Conservation (phyloP, 2,113 vertebrate species). For the Mesitornis unicolor region DNA sequence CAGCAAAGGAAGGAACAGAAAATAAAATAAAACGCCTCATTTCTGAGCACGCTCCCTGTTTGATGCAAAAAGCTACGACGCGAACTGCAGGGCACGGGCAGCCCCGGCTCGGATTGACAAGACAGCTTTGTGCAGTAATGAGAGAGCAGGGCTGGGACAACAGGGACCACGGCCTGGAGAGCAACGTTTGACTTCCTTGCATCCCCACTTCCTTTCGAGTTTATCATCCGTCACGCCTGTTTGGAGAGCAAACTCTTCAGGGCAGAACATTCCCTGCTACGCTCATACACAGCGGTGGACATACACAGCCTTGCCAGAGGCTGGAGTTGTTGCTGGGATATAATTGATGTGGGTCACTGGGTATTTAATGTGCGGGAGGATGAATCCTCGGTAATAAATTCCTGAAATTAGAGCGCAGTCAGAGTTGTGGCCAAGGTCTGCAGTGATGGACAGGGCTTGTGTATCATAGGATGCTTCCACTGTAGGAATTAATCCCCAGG, state of each 20-base stretch:
- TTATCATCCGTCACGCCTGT: not conserved
- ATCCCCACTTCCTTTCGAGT: not conserved
- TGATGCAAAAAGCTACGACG: rapidly evolving
- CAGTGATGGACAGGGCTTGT: rapidly evolving
- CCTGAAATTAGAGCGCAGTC: not conserved
- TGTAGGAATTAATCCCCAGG: not conserved
- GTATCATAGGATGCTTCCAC: not conserved
- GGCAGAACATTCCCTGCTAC: not conserved
- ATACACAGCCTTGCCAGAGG: not conserved
- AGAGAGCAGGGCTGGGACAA: not conserved
- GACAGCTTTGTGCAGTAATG: not conserved
- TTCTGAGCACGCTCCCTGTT: not conserved
- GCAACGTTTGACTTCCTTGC: not conserved
- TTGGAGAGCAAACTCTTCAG: not conserved
- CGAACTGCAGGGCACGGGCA: not conserved
- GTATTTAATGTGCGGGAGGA: not conserved
- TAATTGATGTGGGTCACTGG: not conserved
- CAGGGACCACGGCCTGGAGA: not conserved
- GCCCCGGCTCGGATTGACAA: not conserved
- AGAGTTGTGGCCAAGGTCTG: not conserved
- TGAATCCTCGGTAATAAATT: not conserved
- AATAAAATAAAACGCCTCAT: not conserved
- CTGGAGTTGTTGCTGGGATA: not conserved
- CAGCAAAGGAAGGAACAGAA: not conserved
- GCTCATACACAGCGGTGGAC: not conserved